Base-by-base conservation (phyloP, 2,888 invertebrate genomes). In the Cetonia aurata region DNA sequence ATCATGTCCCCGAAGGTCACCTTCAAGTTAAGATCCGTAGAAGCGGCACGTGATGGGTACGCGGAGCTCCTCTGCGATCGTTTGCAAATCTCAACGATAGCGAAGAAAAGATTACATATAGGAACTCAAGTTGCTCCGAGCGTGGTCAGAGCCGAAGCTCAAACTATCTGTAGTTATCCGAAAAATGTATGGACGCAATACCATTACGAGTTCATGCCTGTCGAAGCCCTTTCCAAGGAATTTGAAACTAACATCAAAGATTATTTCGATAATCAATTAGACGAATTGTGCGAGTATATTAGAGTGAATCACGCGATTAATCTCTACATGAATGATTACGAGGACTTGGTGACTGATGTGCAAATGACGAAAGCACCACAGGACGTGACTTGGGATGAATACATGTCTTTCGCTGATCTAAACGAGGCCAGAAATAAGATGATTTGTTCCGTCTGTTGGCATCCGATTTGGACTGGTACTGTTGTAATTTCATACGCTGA, bases 161-260 rank as follows among this genome's bases (percentile, higher is more conserved):
- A 94, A 85, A 93, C 93, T 0, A 86, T 85, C 65, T 88, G 90
- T 12, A 87, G 88, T 46, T 92, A 91, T 80, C 92, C 91, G 0
- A 85, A 88, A 71, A 93, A 93, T 81, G 86, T 88, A 71, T 91
- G 90, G 89, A 90, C 91, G 0, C 93, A 93, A 78, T 92, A 90
- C 79, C 78, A 84, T 10, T 89, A 89, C 72, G 42, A 72, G 53
- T 72, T 57, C 9, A 50, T 52, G 33, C 55, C 68, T 37, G 70
- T 78, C 3, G 67, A 72, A 42, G 69, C 70, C 0, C 75, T 83
- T 52, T 79, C 81, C 73, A 79, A 76, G 13, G 80, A 83, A 1
- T 78, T 82, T 56, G 70, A 77, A 2, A 72, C 79, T 42, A 78
- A 80, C 17, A 72, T 84, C 1, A 79, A 80, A 52, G 73, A 73